Conservation (phyloP, 2,797 vertebrate genomes). For the Peromyscus aztecus region DNA sequence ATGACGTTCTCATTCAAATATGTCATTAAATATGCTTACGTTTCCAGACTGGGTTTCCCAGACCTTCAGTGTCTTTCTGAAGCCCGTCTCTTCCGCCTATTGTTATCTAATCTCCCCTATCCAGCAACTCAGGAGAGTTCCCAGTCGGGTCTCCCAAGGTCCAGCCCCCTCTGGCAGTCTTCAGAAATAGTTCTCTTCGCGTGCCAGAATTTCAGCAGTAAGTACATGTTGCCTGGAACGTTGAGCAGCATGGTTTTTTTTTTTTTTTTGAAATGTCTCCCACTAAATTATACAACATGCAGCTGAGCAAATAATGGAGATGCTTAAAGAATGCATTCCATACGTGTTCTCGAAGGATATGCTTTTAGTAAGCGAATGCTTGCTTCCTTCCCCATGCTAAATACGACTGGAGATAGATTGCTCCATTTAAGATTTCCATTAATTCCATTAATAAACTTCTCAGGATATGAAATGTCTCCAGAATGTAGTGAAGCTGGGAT, state of each 20-base stretch:
- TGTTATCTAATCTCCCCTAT: conserved; percentile 56
- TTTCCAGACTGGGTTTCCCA: conserved; percentile 36
- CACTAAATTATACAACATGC: neutral
- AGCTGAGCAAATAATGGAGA: conserved; percentile 8
- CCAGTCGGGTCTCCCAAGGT: neutral
- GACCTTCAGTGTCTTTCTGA: neutral
- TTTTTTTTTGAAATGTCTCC: neutral
- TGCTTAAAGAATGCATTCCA: neutral
- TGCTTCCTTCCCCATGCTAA: neutral
- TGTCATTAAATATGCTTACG: neutral
- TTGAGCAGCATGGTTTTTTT: neutral
- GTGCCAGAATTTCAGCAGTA: neutral
- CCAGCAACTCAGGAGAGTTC: neutral
- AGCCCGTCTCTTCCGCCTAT: neutral
- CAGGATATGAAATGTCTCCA: conserved; percentile 51
- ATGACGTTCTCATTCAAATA: neutral
- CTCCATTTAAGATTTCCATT: conserved; percentile 48
- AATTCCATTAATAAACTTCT: conserved; percentile 73
- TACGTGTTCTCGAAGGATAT: neutral
- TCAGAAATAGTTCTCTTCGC: conserved; percentile 37
- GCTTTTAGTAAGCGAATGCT: conserved; percentile 27
- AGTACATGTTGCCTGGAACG: neutral
- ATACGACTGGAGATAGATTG: conserved; percentile 15
- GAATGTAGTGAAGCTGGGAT: conserved; percentile 3
- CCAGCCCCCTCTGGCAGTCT: neutral